These are phyloP conservation scores for Drosophila malerkotliana DNA, from an alignment of 1,140 invertebrate genomes.

Conservation along the genomic window DNA sequence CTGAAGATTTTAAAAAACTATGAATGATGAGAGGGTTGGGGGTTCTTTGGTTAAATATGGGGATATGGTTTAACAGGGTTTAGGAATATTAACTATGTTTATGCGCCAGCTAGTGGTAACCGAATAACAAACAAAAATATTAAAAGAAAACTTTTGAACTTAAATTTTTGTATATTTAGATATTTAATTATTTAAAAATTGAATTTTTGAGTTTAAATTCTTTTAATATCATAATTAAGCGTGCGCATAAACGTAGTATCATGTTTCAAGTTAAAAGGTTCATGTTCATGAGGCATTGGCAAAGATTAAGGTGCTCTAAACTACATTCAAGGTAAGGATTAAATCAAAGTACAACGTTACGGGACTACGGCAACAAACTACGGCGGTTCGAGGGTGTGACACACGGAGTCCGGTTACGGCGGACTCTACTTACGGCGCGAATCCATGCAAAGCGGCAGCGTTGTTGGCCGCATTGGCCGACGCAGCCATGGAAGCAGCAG, in stretches of 20 bases:
- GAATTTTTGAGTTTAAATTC: too few species aligned
- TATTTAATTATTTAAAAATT: too few species aligned
- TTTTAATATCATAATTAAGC: background rate
- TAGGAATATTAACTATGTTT: constrained; percentile 14
- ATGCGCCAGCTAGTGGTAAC: constrained; percentile 1
- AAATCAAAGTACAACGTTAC: constrained; percentile 21
- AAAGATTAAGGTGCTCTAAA: constrained; percentile 21
- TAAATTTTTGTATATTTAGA: too few species aligned
- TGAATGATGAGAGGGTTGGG: constrained; percentile 5
- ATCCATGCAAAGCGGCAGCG: constrained; percentile 89
- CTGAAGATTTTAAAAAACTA: constrained; percentile 39
- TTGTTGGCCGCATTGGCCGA: constrained; percentile 88
- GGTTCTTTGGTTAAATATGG: background rate
- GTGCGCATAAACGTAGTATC: constrained; percentile 40
- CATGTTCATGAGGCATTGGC: background rate
- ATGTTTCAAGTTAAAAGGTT: background rate
- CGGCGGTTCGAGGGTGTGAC: constrained; percentile 49
- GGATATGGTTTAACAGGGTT: constrained; percentile 4
- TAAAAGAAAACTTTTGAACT: too few species aligned
- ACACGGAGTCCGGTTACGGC: constrained; percentile 22
- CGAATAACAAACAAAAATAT: too few species aligned
- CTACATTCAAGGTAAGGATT: constrained; percentile 36
- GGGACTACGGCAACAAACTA: constrained; percentile 39
- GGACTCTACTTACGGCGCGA: constrained; percentile 90
- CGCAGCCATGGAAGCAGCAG: constrained; percentile 86